These are phyloP conservation scores for Acanthosepion lycidas DNA, from an alignment of 2,888 invertebrate genomes.

Conservation along the genomic window DNA sequence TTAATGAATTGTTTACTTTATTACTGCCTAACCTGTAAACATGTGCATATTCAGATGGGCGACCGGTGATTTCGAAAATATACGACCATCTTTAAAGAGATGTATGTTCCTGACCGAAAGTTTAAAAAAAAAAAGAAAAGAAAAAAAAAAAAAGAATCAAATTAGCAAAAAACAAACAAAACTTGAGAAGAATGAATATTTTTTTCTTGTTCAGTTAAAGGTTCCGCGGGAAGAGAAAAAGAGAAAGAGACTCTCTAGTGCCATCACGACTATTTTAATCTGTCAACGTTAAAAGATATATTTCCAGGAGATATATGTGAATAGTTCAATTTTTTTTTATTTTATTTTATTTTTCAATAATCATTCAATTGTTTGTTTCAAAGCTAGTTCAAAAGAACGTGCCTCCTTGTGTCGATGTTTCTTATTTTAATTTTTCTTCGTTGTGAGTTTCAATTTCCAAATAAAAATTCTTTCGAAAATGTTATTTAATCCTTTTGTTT, in stretches of 20 bases:
- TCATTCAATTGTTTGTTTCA: not conserved
- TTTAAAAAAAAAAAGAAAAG: not conserved
- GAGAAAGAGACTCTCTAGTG: not conserved
- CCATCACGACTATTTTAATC: not conserved
- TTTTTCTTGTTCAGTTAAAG: not conserved
- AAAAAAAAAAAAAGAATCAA: not conserved
- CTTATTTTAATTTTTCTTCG: not conserved
- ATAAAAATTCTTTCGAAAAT: not conserved
- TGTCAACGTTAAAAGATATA: not conserved
- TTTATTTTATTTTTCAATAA: not conserved
- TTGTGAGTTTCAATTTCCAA: not conserved
- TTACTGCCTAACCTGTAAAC: not conserved
- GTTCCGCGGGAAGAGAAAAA: not conserved
- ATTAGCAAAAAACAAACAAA: not conserved
- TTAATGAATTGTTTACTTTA: conserved; percentile 9
- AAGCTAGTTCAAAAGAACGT: not conserved
- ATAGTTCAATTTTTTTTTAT: not conserved
- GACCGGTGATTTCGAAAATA: conserved; percentile 33
- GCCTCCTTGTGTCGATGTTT: not conserved
- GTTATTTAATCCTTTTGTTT: not conserved
- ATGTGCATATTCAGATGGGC: not conserved
- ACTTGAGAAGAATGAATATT: not conserved
- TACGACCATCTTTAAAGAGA: not conserved
- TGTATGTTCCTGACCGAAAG: not conserved
- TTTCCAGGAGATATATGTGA: not conserved